Conservation (phyloP, 2,797 vertebrate genomes). For the Hippopotamyrus pictus region DNA sequence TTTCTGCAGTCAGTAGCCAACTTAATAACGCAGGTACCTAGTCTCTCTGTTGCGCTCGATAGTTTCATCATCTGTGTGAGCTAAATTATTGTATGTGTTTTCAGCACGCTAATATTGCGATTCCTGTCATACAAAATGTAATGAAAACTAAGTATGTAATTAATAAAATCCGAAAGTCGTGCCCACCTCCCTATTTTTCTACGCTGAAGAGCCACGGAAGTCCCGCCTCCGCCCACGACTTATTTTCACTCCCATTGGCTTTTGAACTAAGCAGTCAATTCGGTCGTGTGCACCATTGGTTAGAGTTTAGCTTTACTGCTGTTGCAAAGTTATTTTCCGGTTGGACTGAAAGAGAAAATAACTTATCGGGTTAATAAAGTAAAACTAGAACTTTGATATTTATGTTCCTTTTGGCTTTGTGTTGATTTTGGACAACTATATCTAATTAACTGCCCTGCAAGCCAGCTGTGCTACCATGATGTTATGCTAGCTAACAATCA, state of each 20-base stretch:
- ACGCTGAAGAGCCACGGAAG: background rate
- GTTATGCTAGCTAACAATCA: background rate
- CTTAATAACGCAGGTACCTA: constrained; percentile 12
- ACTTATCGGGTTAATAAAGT: background rate
- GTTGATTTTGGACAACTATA: background rate
- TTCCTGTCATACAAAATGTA: background rate
- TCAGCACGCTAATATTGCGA: background rate
- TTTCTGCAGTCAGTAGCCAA: background rate
- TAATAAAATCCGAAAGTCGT: constrained; percentile 12
- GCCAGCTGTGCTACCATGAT: background rate
- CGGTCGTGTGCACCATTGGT: constrained; percentile 8
- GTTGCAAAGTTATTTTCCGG: constrained; percentile 11
- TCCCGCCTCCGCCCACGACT: constrained; percentile 6
- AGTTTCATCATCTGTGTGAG: background rate
- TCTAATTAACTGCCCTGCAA: background rate
- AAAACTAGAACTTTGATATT: background rate
- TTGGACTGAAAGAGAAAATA: background rate
- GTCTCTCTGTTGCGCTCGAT: background rate
- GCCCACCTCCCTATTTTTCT: background rate
- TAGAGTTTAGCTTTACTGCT: background rate
- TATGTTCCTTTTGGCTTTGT: background rate
- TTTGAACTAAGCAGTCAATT: background rate
- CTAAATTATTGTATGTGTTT: background rate
- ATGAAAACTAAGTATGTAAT: background rate
- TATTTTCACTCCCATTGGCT: constrained; percentile 11